Conservation (phyloP, 2,113 vertebrate genomes). For the Trochalopteron elliotii region DNA sequence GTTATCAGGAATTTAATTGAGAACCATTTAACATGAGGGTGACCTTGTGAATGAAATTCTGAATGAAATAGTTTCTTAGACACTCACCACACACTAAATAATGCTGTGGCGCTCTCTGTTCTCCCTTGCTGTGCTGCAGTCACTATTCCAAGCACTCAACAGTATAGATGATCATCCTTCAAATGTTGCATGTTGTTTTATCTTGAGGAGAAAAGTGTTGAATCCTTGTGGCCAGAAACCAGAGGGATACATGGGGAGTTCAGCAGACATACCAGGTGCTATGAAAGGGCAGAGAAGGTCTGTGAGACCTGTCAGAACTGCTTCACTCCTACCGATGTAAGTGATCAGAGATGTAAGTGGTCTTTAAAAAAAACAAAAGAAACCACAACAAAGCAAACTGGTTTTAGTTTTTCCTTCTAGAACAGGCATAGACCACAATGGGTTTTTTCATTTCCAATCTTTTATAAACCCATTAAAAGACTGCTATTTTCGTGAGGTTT, state of each 20-base stretch:
- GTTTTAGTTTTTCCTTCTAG: not conserved
- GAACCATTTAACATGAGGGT: not conserved
- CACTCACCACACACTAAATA: not conserved
- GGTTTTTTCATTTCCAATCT: not conserved
- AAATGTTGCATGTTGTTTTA: not conserved
- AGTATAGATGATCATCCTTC: not conserved
- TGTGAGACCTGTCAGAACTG: not conserved
- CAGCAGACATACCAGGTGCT: not conserved
- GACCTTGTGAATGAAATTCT: slow-evolving; percentile 37
- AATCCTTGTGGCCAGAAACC: not conserved
- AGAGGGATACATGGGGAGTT: not conserved
- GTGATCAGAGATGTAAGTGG: not conserved
- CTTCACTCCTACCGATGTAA: not conserved
- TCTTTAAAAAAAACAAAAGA: not conserved
- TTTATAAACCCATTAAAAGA: not conserved
- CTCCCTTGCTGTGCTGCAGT: not conserved
- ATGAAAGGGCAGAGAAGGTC: not conserved
- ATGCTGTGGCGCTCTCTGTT: not conserved
- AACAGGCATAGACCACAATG: accelerated
- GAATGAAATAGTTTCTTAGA: slow-evolving; percentile 19
- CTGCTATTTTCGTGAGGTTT: not conserved
- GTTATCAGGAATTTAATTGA: slow-evolving; percentile 12
- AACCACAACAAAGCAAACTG: not conserved
- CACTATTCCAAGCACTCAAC: not conserved
- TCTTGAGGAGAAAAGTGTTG: not conserved